Evolutionary conservation across 2,797 vertebrate genomes (phyloP).

Genomic region (Lacerta bilineata): DNA sequence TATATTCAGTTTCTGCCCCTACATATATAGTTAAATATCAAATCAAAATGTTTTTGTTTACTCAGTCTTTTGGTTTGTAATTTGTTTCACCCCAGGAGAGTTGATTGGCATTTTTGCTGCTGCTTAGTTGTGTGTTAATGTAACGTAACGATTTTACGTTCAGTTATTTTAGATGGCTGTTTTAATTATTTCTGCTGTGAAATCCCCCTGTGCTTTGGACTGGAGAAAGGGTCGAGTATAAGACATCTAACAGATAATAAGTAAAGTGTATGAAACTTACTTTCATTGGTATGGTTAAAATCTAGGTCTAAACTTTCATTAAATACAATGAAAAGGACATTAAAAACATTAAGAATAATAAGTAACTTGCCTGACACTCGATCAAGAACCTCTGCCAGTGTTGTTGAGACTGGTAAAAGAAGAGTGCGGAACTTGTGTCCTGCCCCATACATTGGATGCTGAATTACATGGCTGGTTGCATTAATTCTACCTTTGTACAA

Average conservation of each 20-base stretch:
- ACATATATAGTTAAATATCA: background rate
- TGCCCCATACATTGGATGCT: slow-evolving; percentile 98
- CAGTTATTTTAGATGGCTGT: too few relatives aligned
- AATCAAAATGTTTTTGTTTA: too few relatives aligned
- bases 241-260: too few relatives aligned
- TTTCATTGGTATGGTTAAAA: background rate
- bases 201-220: too few relatives aligned
- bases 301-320: background rate
- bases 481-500: slow-evolving; percentile 99
- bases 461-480: slow-evolving; percentile 98
- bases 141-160: too few relatives aligned
- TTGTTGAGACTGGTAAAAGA: slow-evolving; percentile 97
- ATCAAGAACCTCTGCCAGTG: slow-evolving; percentile 95
- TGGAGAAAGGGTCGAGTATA: too few relatives aligned
- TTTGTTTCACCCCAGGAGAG: too few relatives aligned
- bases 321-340: background rate
- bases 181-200: too few relatives aligned
- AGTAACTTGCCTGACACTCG: slow-evolving; percentile 91
- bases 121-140: too few relatives aligned
- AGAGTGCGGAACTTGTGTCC: slow-evolving; percentile 99
- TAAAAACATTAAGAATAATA: background rate
- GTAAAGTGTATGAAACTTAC: too few relatives aligned
- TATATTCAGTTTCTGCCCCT: background rate
- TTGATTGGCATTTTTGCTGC: too few relatives aligned
- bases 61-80: too few relatives aligned